Percentiles rank a stretch among this genome's conserved stretches.
Conservation (phyloP, 1,140 invertebrate species). For the Epicauta chinensis region DNA sequence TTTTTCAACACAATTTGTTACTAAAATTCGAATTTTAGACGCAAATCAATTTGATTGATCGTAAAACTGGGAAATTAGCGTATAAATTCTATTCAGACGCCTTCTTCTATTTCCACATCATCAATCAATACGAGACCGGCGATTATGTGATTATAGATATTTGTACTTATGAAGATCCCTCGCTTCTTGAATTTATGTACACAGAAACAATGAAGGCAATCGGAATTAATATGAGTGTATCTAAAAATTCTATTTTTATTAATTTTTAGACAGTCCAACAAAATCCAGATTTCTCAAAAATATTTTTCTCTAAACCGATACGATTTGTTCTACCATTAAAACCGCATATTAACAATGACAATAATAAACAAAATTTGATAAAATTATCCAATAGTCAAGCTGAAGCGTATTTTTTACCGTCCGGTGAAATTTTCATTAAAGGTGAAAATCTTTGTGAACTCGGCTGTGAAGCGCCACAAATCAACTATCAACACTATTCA, state of each 20-base stretch:
- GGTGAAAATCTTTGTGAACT: constrained; percentile 64
- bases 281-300: constrained; percentile 70
- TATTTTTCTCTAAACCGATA: constrained; percentile 70
- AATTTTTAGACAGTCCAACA: constrained; percentile 60
- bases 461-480: constrained; percentile 77
- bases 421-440: constrained; percentile 49
- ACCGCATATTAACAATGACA: constrained; percentile 8
- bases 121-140: constrained; percentile 78
- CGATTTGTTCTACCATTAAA: constrained; percentile 59
- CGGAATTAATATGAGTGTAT: not conserved
- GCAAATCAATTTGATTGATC: constrained; percentile 64
- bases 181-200: constrained; percentile 82
- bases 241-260: not conserved
- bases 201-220: constrained; percentile 68
- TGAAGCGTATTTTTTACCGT: constrained; percentile 45
- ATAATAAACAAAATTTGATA: constrained; percentile 44
- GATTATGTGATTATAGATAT: constrained; percentile 72
- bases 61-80: constrained; percentile 52
- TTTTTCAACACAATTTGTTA: not conserved
- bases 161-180: constrained; percentile 73
- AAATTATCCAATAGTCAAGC: constrained; percentile 45
- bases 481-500: constrained; percentile 64
- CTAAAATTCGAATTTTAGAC: constrained; percentile 51
- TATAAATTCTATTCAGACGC: constrained; percentile 61
- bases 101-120: constrained; percentile 84